phyloP scores from a whole-genome alignment of 2,888 invertebrate genomes.

The Euplexia lucipara region DNA sequence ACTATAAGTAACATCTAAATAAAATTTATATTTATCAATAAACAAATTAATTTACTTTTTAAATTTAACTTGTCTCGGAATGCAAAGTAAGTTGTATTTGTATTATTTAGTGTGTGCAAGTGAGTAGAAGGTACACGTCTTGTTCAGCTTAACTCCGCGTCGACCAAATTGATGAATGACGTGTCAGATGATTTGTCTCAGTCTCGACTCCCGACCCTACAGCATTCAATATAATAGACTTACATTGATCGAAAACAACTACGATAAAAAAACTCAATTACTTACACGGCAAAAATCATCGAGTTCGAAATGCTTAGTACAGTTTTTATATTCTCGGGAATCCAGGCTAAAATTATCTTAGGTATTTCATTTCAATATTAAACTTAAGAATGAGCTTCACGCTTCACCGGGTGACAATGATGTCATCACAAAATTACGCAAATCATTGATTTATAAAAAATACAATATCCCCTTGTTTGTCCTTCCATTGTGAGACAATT shows the following conservation, averaged over 20 bases:
- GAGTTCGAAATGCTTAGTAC: slow-evolving; percentile 1
- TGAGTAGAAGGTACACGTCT: slow-evolving; percentile 13
- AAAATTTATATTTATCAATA: slow-evolving; percentile 26
- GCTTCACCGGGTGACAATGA: slow-evolving; percentile 74
- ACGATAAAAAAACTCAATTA: slow-evolving; percentile 8
- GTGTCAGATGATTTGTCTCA: slow-evolving; percentile 33
- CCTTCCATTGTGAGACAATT: slow-evolving; percentile 70
- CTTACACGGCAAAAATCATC: slow-evolving; percentile 11
- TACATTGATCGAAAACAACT: slow-evolving; percentile 9
- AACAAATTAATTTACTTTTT: slow-evolving; percentile 34
- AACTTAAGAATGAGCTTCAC: slow-evolving; percentile 69
- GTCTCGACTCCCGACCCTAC: slow-evolving; percentile 19
- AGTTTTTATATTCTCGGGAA: slow-evolving; percentile 13
- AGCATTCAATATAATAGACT: slow-evolving; percentile 3
- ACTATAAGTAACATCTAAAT: slow-evolving; percentile 22
- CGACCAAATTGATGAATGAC: slow-evolving; percentile 35
- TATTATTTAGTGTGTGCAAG: slow-evolving; percentile 49
- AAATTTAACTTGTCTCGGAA: slow-evolving; percentile 39
- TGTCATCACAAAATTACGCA: slow-evolving; percentile 73
- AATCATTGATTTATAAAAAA: slow-evolving; percentile 67
- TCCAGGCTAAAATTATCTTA: slow-evolving; percentile 22
- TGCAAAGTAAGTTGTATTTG: slow-evolving; percentile 44
- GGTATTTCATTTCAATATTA: slow-evolving; percentile 59
- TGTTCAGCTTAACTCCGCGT: slow-evolving; percentile 18
- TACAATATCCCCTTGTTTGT: slow-evolving; percentile 66